A percentile compares a stretch with the other conserved stretches of the same genome.
phyloP scores from a whole-genome alignment of 1,140 invertebrate species.

The Radopholus similis region DNA sequence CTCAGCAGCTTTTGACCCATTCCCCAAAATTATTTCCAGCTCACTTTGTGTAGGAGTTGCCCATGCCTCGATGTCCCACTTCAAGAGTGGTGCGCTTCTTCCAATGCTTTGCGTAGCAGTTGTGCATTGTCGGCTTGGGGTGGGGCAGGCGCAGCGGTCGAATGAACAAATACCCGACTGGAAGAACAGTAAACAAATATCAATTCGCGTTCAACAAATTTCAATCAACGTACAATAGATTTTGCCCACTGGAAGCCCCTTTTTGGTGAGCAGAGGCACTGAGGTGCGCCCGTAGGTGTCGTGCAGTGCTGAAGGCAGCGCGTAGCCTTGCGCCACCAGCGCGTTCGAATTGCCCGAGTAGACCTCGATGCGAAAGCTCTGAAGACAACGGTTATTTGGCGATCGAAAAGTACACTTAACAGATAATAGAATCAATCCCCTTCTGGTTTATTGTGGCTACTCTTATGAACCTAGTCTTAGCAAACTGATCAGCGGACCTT shows the following conservation, averaged over 20 bases:
- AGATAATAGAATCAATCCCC: too few relatives aligned
- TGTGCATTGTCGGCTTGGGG: constrained; percentile 41
- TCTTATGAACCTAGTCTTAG: too few relatives aligned
- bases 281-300: constrained; percentile 53
- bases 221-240: constrained; percentile 30
- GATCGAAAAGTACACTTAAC: too few relatives aligned
- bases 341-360: constrained; percentile 30
- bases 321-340: constrained; percentile 50
- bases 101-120: constrained; percentile 53
- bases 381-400: constrained; percentile 7
- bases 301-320: constrained; percentile 51
- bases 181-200: constrained; percentile 12
- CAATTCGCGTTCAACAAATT: neutral
- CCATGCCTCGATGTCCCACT: constrained; percentile 58
- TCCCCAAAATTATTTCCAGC: neutral
- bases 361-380: constrained; percentile 56
- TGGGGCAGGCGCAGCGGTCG: constrained; percentile 29
- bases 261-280: constrained; percentile 49
- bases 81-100: constrained; percentile 56
- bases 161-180: constrained; percentile 48
- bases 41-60: constrained; percentile 59
- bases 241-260: constrained; percentile 54
- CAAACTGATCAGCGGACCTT: too few relatives aligned
- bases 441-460: too few relatives aligned
- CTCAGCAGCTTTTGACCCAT: neutral